These are phyloP conservation scores for Microchrysa polita DNA, from an alignment of 2,888 invertebrate species.

Conservation along the genomic window DNA sequence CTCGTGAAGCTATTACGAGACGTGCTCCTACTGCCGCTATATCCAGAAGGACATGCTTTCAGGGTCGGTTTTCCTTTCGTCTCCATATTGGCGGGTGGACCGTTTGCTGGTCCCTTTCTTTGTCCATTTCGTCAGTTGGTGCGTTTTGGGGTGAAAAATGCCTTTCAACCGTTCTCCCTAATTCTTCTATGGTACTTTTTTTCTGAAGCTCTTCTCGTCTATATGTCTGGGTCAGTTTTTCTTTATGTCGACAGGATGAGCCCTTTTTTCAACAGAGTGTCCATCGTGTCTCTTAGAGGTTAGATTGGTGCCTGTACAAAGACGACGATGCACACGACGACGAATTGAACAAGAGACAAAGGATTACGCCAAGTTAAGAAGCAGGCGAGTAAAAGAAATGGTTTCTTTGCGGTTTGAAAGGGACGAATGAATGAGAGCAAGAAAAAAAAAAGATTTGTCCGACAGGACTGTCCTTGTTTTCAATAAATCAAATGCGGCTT, in stretches of 20 bases:
- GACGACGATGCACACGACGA: neutral
- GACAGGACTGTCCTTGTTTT: constrained; percentile 43
- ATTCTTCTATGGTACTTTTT: too few species aligned
- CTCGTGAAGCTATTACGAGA: constrained; percentile 36
- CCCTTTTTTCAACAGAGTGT: constrained; percentile 2
- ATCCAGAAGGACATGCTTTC: constrained; percentile 42
- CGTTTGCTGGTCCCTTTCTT: neutral
- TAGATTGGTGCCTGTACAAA: too few species aligned
- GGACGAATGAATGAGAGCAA: neutral
- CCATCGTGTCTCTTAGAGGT: constrained; percentile 2
- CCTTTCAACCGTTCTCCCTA: too few species aligned
- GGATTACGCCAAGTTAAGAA: constrained; percentile 37
- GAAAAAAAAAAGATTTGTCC: constrained; percentile 38
- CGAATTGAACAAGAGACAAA: constrained; percentile 31
- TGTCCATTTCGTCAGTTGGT: too few species aligned
- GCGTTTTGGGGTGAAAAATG: too few species aligned
- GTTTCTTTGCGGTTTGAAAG: constrained; percentile 21
- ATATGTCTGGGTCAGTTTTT: neutral
- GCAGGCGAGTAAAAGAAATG: constrained; percentile 33
- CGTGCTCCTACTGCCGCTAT: constrained; percentile 32
- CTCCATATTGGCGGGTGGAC: constrained; percentile 22
- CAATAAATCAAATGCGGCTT: constrained; percentile 43
- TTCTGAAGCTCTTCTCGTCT: too few species aligned
- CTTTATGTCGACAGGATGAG: neutral
- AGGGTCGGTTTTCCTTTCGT: constrained; percentile 38